Evolutionary conservation across 2,888 invertebrate species (phyloP).

Genomic region (Agrochola lota): DNA sequence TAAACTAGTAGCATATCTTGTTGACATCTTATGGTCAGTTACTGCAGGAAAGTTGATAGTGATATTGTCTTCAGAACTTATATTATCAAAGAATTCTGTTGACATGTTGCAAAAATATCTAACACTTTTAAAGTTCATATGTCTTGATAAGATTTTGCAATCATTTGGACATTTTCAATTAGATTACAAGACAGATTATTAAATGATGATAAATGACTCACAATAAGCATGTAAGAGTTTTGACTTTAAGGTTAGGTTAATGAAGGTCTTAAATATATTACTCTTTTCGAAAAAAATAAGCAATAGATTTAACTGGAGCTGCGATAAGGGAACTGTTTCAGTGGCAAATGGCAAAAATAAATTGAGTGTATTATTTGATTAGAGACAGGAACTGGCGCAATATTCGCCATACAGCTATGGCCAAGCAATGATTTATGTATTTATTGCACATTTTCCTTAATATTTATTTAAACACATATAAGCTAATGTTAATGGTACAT

Average conservation of each 20-base stretch:
- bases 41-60: conserved; percentile 1
- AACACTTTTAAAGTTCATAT: conserved; percentile 6
- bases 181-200: conserved; percentile 13
- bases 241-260: conserved; percentile 46
- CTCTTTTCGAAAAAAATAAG: background rate
- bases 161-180: conserved; percentile 16
- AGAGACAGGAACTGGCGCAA: background rate
- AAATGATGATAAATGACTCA: background rate
- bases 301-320: background rate
- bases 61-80: background rate
- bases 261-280: background rate
- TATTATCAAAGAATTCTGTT: conserved; percentile 1
- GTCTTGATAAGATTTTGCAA: conserved; percentile 34
- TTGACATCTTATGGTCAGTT: background rate
- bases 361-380: background rate
- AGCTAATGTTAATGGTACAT: background rate
- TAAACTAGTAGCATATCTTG: conserved; percentile 11
- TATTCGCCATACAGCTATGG: background rate
- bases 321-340: background rate
- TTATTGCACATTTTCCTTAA: conserved; percentile 35
- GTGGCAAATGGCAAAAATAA: background rate
- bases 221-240: background rate
- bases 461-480: background rate
- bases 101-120: conserved; percentile 18
- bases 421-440: conserved; percentile 13